phyloP scores from a whole-genome alignment of 1,140 invertebrate species.

The Drosophila erecta region DNA sequence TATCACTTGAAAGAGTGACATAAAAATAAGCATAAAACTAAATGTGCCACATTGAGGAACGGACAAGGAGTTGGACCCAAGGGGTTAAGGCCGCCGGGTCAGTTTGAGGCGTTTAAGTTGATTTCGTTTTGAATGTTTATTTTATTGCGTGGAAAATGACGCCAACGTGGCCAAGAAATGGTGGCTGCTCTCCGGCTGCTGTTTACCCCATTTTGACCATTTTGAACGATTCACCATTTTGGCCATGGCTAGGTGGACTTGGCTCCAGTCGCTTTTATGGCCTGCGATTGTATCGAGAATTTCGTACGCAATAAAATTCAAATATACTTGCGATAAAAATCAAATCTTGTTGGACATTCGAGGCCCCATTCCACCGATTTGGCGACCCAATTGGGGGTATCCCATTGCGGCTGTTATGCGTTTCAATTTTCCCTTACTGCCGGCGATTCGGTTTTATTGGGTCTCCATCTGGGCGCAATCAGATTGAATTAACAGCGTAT shows the following conservation, averaged over 20 bases:
- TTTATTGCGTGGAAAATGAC: constrained; percentile 84
- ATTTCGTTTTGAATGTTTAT: constrained; percentile 84
- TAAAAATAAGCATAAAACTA: constrained; percentile 83
- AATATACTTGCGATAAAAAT: constrained; percentile 84
- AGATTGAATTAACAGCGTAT: constrained; percentile 28
- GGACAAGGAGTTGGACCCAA: constrained; percentile 36
- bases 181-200: constrained; percentile 40
- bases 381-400: constrained; percentile 17
- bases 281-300: constrained; percentile 75
- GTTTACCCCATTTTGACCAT: constrained; percentile 5
- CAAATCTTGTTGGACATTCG: constrained; percentile 81
- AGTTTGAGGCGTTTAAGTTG: constrained; percentile 74
- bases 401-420: constrained; percentile 52
- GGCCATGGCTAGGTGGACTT: constrained; percentile 29
- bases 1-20: constrained; percentile 49
- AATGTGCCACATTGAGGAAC: constrained; percentile 80
- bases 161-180: constrained; percentile 83
- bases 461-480: constrained; percentile 22
- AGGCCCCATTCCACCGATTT: constrained; percentile 16
- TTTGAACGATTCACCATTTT: constrained; percentile 1
- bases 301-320: constrained; percentile 84
- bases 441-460: constrained; percentile 31
- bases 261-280: constrained; percentile 78
- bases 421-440: constrained; percentile 59
- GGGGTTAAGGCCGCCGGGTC: constrained; percentile 20